Evolutionary conservation across 2,888 invertebrate species (phyloP), one percentile per base, ranked within the genome.

Genomic region (Aricia artaxerxes): DNA sequence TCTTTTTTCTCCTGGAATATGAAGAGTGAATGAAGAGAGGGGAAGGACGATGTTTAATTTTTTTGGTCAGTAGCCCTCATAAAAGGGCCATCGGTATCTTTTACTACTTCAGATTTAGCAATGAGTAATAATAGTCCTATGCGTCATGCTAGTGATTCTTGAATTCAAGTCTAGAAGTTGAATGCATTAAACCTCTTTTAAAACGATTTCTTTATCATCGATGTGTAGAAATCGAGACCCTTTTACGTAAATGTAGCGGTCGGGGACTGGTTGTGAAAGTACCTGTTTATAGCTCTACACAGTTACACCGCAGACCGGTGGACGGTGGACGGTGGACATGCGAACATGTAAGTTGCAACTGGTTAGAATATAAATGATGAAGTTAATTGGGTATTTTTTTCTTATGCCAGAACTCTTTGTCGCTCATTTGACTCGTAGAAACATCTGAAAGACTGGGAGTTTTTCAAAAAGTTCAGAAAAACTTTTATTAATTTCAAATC

Each of bases 191-290:
- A 31, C 24, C 0, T 4, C 69, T 13, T 35, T 69, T 35, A 4
- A 4, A 13, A 35, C 35, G 35, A 38, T 69, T 69, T 69, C 35
- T 69, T 35, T 35, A 13, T 69, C 31, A 16, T 13, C 35, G 69
- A 35, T 53, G 35, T 57, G 76, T 53, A 57, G 76, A 76, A 76
- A 76, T 76, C 57, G 76, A 76, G 53, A 44, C 75, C 49, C 49
- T 75, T 75, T 76, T 76, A 31, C 53, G 35, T 53, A 57, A 76
- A 76, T 40, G 53, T 40, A n/a, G 73, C 73, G 44, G 16, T 24
- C 73, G 73, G 4, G 31, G 53, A 76, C 76, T 57, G 76, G 76
- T 76, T 76, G 76, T 76, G 76, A 76, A 76, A 76, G 76, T 76
- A 53, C 53, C 24, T 13, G 75, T 53, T 76, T 57, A 16, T 35